phyloP scores from a whole-genome alignment of 1,140 invertebrate genomes.

The Drosophila ercepeae region DNA sequence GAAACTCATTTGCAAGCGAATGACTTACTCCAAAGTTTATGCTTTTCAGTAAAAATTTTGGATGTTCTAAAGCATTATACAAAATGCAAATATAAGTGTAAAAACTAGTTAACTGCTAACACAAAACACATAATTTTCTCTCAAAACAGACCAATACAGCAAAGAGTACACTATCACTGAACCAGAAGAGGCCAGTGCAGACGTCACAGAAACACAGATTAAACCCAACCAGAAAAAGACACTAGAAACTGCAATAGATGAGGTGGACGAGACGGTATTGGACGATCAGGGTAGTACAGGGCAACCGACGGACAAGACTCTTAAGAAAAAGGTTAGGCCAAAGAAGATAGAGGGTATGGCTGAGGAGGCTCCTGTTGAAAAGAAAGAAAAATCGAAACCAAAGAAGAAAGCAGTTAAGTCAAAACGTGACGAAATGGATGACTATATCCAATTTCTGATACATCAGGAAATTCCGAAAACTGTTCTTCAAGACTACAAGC shows the following conservation, averaged over 20 bases:
- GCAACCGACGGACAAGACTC: conserved; percentile 57
- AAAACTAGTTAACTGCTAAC: conserved; percentile 77
- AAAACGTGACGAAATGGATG: conserved; percentile 78
- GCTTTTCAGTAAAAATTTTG: conserved; percentile 27
- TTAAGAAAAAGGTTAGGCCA: conserved; percentile 67
- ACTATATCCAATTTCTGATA: conserved; percentile 81
- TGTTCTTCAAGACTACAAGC: conserved; percentile 72
- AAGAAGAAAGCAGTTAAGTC: conserved; percentile 70
- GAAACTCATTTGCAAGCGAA: conserved; percentile 55
- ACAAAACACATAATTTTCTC: conserved; percentile 80
- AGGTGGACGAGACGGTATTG: conserved; percentile 43
- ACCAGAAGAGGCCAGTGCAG: conserved; percentile 81
- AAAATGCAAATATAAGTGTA: conserved; percentile 79
- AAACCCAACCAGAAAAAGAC: conserved; percentile 70
- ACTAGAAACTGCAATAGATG: conserved; percentile 52
- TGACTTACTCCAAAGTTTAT: conserved; percentile 48
- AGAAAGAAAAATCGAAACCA: conserved; percentile 61
- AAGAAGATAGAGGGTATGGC: conserved; percentile 54
- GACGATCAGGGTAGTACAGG: conserved; percentile 48
- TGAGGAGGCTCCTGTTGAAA: conserved; percentile 49
- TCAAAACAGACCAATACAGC: conserved; percentile 82
- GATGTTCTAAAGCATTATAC: conserved; percentile 74
- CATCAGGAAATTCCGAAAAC: conserved; percentile 83
- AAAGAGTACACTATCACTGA: conserved; percentile 83
- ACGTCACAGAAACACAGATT: conserved; percentile 78